Evolutionary conservation across 2,888 invertebrate genomes (phyloP).

Genomic region (Dicranocentrus wangi): DNA sequence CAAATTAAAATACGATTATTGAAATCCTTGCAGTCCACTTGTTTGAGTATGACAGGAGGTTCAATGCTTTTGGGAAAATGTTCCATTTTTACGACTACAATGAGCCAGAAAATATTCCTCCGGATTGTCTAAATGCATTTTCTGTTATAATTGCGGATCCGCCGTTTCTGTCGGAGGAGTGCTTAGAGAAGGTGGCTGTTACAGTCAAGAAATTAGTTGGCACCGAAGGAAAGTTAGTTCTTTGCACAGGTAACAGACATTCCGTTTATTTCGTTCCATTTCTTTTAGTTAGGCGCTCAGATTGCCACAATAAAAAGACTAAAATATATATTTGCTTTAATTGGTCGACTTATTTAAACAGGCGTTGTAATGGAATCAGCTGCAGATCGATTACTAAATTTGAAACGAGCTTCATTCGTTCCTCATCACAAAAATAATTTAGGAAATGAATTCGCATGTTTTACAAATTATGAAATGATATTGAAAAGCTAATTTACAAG

Average conservation of each 20-base stretch:
- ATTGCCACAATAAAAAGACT: not conserved
- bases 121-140: constrained; percentile 78
- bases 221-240: constrained; percentile 83
- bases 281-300: not conserved
- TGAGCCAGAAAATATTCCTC: constrained; percentile 81
- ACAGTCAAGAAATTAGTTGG: constrained; percentile 83
- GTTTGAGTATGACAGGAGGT: constrained; percentile 90
- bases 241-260: constrained; percentile 86
- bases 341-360: constrained; percentile 75
- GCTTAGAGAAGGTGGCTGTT: constrained; percentile 86
- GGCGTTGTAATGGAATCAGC: constrained; percentile 85
- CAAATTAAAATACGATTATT: too few relatives aligned
- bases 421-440: constrained; percentile 92
- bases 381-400: constrained; percentile 80
- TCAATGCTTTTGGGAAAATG: constrained; percentile 84
- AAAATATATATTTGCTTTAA: too few relatives aligned
- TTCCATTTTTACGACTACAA: constrained; percentile 93
- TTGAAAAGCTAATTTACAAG: too few relatives aligned
- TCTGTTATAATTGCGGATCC: constrained; percentile 95
- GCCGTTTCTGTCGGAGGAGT: constrained; percentile 94
- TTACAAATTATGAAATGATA: constrained; percentile 88
- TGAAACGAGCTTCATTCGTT: constrained; percentile 82
- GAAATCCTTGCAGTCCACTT: constrained; percentile 79
- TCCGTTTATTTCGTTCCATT: too few relatives aligned
- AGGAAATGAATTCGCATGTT: constrained; percentile 94